phyloP scores from a whole-genome alignment of 2,888 invertebrate species.

The Argynnis bischoffii region DNA sequence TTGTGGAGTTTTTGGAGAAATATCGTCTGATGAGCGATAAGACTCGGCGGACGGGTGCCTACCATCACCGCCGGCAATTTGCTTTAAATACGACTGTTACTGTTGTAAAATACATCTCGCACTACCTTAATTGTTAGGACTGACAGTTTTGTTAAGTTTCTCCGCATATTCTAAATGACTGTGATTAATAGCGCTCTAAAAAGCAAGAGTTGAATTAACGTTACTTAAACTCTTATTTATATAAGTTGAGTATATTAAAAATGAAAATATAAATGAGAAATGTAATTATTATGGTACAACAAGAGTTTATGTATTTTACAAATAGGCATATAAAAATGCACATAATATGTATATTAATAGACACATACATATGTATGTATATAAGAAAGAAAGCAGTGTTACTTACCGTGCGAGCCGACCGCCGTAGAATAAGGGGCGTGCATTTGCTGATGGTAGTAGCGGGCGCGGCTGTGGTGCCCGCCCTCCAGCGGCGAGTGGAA shows the following conservation, averaged over 20 bases:
- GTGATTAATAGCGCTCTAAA: conserved; percentile 20
- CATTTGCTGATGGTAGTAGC: conserved; percentile 83
- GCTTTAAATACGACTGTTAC: conserved; percentile 65
- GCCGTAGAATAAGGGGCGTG: conserved; percentile 81
- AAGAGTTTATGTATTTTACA: background rate
- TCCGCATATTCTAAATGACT: conserved; percentile 29
- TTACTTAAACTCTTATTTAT: too few species aligned
- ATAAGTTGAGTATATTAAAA: too few species aligned
- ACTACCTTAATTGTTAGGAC: conserved; percentile 62
- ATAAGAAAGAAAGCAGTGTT: conserved; percentile 20
- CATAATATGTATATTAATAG: background rate
- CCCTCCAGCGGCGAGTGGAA: conserved; percentile 81
- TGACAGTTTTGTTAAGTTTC: conserved; percentile 48
- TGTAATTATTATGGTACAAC: too few species aligned
- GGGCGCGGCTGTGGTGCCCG: conserved; percentile 79
- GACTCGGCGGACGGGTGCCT: conserved; percentile 58
- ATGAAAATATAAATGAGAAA: too few species aligned
- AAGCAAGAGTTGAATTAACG: too few species aligned
- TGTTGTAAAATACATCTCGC: conserved; percentile 54
- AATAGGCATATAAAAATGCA: background rate
- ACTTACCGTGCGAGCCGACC: conserved; percentile 79
- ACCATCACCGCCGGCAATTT: conserved; percentile 64
- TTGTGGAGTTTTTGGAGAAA: conserved; percentile 73
- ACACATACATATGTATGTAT: background rate
- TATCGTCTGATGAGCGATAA: conserved; percentile 76